Base-by-base conservation (phyloP, 2,888 invertebrate genomes). In the Glyphotaelius pellucidus region DNA sequence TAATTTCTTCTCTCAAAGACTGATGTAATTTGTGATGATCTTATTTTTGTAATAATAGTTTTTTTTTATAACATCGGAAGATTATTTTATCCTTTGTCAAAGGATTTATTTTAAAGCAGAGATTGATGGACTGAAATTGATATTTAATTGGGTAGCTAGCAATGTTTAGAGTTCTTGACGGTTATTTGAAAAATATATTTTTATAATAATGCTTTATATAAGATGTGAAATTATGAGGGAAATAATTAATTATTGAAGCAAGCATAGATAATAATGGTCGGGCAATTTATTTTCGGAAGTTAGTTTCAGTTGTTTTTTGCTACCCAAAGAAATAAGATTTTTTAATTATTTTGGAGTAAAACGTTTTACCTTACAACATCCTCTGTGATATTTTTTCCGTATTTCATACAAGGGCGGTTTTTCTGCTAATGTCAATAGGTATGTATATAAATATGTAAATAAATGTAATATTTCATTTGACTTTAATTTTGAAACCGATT, bases 1-100 rank as follows among this genome's bases (percentile, higher is more conserved):
- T 81, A 4, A 81, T 81, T 32, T 81, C 7, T 83, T n/a, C 32
- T 15, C 25, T 25, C 35, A 83, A 83, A 83, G 83, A 83, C 83
- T 83, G 83, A 83, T 25, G 12, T 83, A 38, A 83, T 83, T 83
- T 83, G 83, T 83, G 35, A 83, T 83, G 11, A 35, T 35, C 38
- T 35, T 83, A 35, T 83, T 67, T 67, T 67, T 67, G 25, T 67
- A n/a, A 67, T 25, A 67, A 67, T 25, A 25, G 67, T n/a, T 25
- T 25, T 67, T 67, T 52, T 25, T 67, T 67, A 19, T 19, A 52
- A 52, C 52, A 52, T 52, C n/a, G n/a, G n/a, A n/a, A 47, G 15
- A 52, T 19, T 52, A 52, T 52, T 52, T 52, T 52, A 52, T 67
- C 67, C 19, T 67, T 67, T 67, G 19, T 5, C 25, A 4, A 67